Base-by-base conservation (phyloP, 2,113 vertebrate genomes). In the Platysteira castanea region DNA sequence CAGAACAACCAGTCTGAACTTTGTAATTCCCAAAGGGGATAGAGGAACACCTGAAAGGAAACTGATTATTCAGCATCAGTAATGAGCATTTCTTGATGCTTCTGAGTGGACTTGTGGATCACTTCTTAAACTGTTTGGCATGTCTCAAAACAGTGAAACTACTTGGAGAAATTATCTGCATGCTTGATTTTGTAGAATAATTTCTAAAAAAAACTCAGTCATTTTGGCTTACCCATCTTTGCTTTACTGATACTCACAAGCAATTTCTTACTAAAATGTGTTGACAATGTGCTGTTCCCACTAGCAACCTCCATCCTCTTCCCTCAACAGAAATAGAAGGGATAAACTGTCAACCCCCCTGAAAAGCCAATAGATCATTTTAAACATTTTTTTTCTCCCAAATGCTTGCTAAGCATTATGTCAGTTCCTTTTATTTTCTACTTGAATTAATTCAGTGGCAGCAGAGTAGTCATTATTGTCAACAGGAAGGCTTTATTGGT, bases 341-440 rank as follows among this genome's bases (percentile, higher is more conserved):
- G 64, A 87, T 90, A 86, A 88, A 86, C 68, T 95, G 86, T 93
- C 80, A 96, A 37, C 18, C 33, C 35, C 53, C 15, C 60, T 70
- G 49, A 74, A 59, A 69, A 82, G 53, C 54, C 56, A 76, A 39
- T 12, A 78, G 50, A 91, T 94, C 13, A 75, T 71, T 27, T 91
- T 71, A 67, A 97, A 77, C 33, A 27, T 46, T 85, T 95, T 79
- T 78, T 52, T 95, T 56, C 46, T 95, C 52, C 64, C 60, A 78
- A 89, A 47, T 94, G 52, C 64, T 95, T 77, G 69, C 28, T 89
- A 76, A 92, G 57, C 69, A 73, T 93, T 56, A 80, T 97, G 87
- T 87, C 76, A 65, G 59, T 88, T 91, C 60, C 47, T 69, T 90
- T 91, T 91, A 63, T 76, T 83, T 94, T 79, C 78, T 89, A 30